These are phyloP conservation scores for Drosophila pseudotakahashii DNA, from an alignment of 2,888 invertebrate species.

Conservation along the genomic window DNA sequence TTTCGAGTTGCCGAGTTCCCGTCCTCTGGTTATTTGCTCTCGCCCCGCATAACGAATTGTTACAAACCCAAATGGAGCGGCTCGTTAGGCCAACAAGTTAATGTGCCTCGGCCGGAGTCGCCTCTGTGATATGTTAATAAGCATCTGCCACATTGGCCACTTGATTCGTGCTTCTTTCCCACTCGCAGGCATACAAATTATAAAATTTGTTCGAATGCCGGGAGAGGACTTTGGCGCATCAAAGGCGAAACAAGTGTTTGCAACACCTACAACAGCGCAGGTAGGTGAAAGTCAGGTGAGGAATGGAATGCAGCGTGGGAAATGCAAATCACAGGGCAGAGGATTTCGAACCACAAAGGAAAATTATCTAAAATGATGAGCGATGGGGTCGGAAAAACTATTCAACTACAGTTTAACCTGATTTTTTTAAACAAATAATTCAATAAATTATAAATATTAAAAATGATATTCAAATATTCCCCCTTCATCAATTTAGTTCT, in stretches of 20 bases:
- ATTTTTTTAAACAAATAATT: not conserved
- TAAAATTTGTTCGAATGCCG: slow-evolving; percentile 49
- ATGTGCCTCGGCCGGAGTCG: slow-evolving; percentile 57
- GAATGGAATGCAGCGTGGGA: slow-evolving; percentile 69
- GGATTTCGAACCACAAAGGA: not conserved
- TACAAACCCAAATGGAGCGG: slow-evolving; percentile 79
- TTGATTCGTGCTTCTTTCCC: slow-evolving; percentile 48
- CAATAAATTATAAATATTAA: too few relatives aligned
- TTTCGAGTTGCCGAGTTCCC: slow-evolving; percentile 17
- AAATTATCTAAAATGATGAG: not conserved
- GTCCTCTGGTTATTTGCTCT: slow-evolving; percentile 26
- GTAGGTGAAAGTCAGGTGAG: slow-evolving; percentile 64
- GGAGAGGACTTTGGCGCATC: slow-evolving; percentile 43
- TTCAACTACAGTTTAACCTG: not conserved
- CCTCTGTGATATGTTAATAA: slow-evolving; percentile 76
- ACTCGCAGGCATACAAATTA: slow-evolving; percentile 62
- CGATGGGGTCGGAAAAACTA: slow-evolving; percentile 3
- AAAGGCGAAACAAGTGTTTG: slow-evolving; percentile 63
- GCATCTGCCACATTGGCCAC: slow-evolving; percentile 67
- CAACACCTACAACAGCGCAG: slow-evolving; percentile 68
- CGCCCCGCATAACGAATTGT: slow-evolving; percentile 77
- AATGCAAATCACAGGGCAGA: slow-evolving; percentile 42
- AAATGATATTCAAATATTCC: too few relatives aligned
- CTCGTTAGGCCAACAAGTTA: slow-evolving; percentile 79
- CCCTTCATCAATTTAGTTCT: slow-evolving; percentile 9